Base-by-base conservation (phyloP, 64 coral and sea anemone genomes). In the Catalaphyllia jardinei region DNA sequence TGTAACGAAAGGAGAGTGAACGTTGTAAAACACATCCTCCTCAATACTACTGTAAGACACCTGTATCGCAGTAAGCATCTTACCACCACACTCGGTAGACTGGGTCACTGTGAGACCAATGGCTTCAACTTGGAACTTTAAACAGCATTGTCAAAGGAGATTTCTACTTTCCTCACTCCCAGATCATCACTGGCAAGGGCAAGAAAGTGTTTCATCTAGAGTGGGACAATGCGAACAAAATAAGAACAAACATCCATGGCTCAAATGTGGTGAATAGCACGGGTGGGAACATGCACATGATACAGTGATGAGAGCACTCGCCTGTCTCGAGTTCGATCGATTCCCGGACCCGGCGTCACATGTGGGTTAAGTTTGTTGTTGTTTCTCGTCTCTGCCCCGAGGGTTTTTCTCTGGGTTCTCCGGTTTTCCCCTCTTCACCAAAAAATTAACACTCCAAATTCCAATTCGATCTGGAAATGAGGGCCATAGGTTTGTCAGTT, bases 151-250 rank as follows among this genome's bases (percentile, higher is more conserved):
- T 28, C 86, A 2, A 93, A 93, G 50, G 76, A n/a, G n/a, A n/a
- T 88, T 72, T 88, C 91, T 29, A 67, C 91, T 50, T 73, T 29
- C 24, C 86, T 88, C 6, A 93, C 77, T n/a, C 85, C 91, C 76
- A 88, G 64, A 93, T 82, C 20, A 28, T 88, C 22, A 88, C 75
- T 19, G 52, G 86, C 10, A 51, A 88, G 76, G 86, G 50, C 3
- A 80, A 92, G 15, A 55, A 67, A 3, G 91, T 93, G 64, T 88
- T 93, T 51, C 91, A 93, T 82, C 31, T 81, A n/a, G 28, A 93
- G 77, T 83, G 67, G 86, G 91, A 77, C 59, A 93, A 93, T 39
- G 49, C 88, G 69, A 93, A 82, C 35, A 93, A 83, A 67, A 88
- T 54, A 79, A 88, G n/a, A 17, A 92, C 77, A 18, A 76, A 88